Conservation (phyloP, 2,888 invertebrate species). For the Cryptocephalus primarius region DNA sequence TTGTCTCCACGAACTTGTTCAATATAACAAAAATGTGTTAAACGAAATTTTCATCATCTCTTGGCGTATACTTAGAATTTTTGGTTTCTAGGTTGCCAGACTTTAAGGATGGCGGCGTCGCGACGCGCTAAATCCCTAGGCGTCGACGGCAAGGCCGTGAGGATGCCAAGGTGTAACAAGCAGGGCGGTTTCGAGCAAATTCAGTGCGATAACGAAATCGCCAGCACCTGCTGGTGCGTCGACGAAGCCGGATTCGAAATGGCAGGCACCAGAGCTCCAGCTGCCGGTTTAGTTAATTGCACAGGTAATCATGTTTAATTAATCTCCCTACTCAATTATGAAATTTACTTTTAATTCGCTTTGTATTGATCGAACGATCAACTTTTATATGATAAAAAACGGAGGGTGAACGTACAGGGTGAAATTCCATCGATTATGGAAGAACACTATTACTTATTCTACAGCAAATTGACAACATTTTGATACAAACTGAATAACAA, state of each 20-base stretch:
- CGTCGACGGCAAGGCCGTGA: constrained; percentile 37
- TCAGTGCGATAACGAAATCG: constrained; percentile 64
- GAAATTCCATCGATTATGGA: too few relatives aligned
- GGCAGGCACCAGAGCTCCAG: constrained; percentile 60
- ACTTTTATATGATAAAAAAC: too few relatives aligned
- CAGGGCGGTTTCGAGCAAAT: constrained; percentile 65
- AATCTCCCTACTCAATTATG: background rate
- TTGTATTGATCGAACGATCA: too few relatives aligned
- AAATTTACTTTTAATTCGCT: too few relatives aligned
- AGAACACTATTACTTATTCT: too few relatives aligned
- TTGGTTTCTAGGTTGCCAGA: constrained; percentile 47
- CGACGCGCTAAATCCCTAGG: constrained; percentile 50
- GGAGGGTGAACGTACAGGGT: too few relatives aligned
- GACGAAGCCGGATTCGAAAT: constrained; percentile 69
- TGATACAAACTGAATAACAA: too few relatives aligned
- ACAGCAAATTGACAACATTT: too few relatives aligned
- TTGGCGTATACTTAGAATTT: too few relatives aligned
- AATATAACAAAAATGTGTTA: too few relatives aligned
- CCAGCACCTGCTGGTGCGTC: constrained; percentile 75
- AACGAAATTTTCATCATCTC: too few relatives aligned
- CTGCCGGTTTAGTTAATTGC: constrained; percentile 57
- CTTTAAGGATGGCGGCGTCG: constrained; percentile 49
- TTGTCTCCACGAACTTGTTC: too few relatives aligned
- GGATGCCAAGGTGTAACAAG: constrained; percentile 62
- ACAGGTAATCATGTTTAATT: constrained; percentile 37